Percentiles rank a stretch among this genome's conserved stretches.
These are phyloP conservation scores for Percina caprodes DNA, from an alignment of 2,113 vertebrate species.

Conservation along the genomic window DNA sequence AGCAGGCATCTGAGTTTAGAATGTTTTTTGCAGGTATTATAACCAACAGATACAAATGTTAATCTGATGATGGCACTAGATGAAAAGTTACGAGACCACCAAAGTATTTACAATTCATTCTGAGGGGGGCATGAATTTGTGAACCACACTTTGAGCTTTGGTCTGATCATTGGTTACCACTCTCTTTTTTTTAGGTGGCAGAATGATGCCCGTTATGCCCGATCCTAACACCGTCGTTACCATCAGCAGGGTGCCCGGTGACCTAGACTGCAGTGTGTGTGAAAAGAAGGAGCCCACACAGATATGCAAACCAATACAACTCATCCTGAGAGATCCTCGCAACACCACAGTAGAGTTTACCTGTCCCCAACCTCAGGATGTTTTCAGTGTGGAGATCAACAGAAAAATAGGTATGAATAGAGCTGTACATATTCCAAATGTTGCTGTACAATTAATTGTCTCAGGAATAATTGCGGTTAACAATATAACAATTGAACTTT, in stretches of 20 bases:
- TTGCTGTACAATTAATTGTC: too few species aligned
- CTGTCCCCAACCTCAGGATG: slow-evolving; percentile 76
- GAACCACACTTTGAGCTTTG: not conserved
- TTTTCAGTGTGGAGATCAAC: slow-evolving; percentile 79
- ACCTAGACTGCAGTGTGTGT: slow-evolving; percentile 74
- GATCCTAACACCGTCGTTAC: slow-evolving; percentile 54
- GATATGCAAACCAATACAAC: not conserved
- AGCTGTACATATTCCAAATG: too few species aligned
- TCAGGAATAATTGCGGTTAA: too few species aligned
- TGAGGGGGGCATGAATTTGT: not conserved
- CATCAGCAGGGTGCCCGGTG: slow-evolving; percentile 34
- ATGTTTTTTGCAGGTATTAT: not conserved
- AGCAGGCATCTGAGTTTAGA: not conserved
- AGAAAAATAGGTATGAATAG: slow-evolving; percentile 73
- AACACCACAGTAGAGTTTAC: slow-evolving; percentile 72
- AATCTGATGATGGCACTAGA: not conserved
- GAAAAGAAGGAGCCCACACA: not conserved
- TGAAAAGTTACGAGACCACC: not conserved
- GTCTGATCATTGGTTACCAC: not conserved
- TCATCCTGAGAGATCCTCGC: not conserved
- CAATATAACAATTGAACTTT: too few species aligned
- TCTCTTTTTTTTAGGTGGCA: slow-evolving; percentile 51
- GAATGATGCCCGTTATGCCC: slow-evolving; percentile 59
- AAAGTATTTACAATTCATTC: not conserved
- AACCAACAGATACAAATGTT: not conserved